These are phyloP conservation scores for Sinopyrophorus schimmeli DNA, from an alignment of 2,888 invertebrate genomes.

Conservation along the genomic window DNA sequence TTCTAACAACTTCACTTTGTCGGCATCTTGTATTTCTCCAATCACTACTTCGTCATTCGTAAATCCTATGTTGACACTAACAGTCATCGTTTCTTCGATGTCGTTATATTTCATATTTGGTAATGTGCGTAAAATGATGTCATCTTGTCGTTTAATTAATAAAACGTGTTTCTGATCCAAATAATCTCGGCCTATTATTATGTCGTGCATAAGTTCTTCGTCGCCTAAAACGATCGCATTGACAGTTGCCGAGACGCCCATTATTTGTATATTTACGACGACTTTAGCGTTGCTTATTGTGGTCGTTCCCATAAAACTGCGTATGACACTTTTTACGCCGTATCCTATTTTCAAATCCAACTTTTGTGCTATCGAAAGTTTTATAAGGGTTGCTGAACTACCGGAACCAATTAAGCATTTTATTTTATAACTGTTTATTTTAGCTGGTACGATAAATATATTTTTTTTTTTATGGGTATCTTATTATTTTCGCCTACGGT, in stretches of 20 bases:
- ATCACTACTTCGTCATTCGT: neutral
- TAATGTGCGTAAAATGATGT: conserved; percentile 2
- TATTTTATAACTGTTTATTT: conserved; percentile 4
- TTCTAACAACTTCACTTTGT: neutral
- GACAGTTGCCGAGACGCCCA: conserved; percentile 5
- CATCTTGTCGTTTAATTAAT: conserved; percentile 1
- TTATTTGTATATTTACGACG: neutral
- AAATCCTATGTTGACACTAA: neutral
- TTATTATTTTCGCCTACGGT: neutral
- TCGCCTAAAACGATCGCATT: conserved; percentile 5
- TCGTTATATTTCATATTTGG: no score
- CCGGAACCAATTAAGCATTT: conserved; percentile 11
- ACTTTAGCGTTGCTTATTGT: neutral
- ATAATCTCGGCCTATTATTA: conserved; percentile 14
- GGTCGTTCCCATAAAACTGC: conserved; percentile 8
- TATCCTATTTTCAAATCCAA: neutral
- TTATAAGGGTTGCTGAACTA: conserved; percentile 14
- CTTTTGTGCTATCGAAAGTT: conserved; percentile 1
- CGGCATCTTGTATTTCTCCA: neutral
- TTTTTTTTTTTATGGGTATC: no score
- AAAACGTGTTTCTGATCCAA: conserved; percentile 6
- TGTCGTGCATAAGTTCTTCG: neutral
- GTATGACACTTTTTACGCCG: neutral
- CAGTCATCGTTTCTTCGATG: neutral
- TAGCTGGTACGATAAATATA: conserved; percentile 9